Percentiles rank a stretch among this genome's conserved stretches.
Evolutionary conservation across 1,140 invertebrate species (phyloP).

Genomic region (Drosophila sucinea): DNA sequence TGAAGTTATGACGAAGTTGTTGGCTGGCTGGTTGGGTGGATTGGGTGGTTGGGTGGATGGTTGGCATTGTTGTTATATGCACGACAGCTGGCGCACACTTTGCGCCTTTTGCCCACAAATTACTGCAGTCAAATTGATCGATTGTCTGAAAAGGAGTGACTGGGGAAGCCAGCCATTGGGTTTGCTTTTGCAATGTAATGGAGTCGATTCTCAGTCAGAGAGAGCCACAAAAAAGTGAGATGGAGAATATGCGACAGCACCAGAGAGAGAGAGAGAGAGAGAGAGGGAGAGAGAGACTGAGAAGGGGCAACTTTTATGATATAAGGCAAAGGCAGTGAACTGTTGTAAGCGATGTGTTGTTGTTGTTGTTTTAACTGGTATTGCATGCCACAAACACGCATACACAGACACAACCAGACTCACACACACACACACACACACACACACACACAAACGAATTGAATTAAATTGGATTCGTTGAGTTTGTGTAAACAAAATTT

Average conservation of each 20-base stretch:
- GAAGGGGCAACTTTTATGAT: slow-evolving; percentile 63
- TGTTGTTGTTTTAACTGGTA: slow-evolving; percentile 51
- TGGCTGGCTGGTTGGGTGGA: slow-evolving; percentile 2
- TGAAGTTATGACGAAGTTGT: slow-evolving; percentile 39
- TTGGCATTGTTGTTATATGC: slow-evolving; percentile 40
- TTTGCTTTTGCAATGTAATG: slow-evolving; percentile 20
- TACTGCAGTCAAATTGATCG: slow-evolving; percentile 80
- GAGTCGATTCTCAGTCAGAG: slow-evolving; percentile 15
- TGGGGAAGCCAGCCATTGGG: slow-evolving; percentile 3
- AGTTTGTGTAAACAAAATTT: slow-evolving; percentile 81
- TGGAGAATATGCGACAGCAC: slow-evolving; percentile 24
- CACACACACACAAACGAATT: slow-evolving; percentile 61
- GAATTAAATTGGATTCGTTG: slow-evolving; percentile 81
- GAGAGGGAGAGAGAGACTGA: neutral
- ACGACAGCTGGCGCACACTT: slow-evolving; percentile 70
- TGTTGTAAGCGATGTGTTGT: slow-evolving; percentile 80
- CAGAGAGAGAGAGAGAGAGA: slow-evolving; percentile 4
- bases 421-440: slow-evolving; percentile 17
- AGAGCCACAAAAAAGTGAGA: neutral
- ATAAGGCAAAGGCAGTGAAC: slow-evolving; percentile 74
- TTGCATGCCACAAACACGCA: slow-evolving; percentile 65
- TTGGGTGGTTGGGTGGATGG: neutral
- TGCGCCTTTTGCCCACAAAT: slow-evolving; percentile 74
- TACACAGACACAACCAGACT: slow-evolving; percentile 14
- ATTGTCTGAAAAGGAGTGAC: slow-evolving; percentile 62